Conservation (phyloP, 2,797 vertebrate genomes). For the Falco naumanni region DNA sequence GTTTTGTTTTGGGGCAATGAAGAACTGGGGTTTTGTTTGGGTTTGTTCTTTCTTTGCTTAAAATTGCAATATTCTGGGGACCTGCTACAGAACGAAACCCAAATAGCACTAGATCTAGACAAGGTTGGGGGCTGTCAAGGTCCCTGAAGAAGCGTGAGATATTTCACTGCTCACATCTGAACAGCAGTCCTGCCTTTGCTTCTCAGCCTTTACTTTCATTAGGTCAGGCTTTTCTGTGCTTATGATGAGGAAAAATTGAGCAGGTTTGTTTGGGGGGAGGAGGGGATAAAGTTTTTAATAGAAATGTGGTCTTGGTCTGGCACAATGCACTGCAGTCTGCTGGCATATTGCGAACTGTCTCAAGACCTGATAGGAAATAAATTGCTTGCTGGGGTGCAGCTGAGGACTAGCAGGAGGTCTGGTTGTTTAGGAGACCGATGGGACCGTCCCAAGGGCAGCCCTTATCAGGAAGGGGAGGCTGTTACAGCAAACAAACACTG, state of each 20-base stretch:
- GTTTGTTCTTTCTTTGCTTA: background rate
- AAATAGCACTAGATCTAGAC: background rate
- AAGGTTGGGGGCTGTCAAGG: background rate
- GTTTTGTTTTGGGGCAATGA: background rate
- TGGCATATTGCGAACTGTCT: background rate
- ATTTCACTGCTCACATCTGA: background rate
- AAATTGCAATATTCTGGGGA: background rate
- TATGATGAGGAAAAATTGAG: background rate
- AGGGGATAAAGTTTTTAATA: background rate
- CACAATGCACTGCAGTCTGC: background rate
- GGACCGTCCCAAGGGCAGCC: conserved; percentile 13
- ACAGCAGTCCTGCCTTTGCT: background rate
- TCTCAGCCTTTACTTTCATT: background rate
- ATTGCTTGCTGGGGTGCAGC: background rate
- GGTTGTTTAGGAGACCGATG: background rate
- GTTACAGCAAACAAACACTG: conserved; percentile 6
- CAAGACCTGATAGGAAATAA: background rate
- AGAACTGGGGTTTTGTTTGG: background rate
- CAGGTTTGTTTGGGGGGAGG: accelerated
- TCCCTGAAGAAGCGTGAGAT: background rate
- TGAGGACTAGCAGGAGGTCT: background rate
- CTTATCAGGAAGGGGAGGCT: background rate
- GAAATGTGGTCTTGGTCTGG: background rate
- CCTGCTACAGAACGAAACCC: background rate
- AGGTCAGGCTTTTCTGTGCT: background rate